Evolutionary conservation across 1,140 invertebrate species (phyloP), one percentile per base, ranked within the genome.

Genomic region (Antheraea pernyi): DNA sequence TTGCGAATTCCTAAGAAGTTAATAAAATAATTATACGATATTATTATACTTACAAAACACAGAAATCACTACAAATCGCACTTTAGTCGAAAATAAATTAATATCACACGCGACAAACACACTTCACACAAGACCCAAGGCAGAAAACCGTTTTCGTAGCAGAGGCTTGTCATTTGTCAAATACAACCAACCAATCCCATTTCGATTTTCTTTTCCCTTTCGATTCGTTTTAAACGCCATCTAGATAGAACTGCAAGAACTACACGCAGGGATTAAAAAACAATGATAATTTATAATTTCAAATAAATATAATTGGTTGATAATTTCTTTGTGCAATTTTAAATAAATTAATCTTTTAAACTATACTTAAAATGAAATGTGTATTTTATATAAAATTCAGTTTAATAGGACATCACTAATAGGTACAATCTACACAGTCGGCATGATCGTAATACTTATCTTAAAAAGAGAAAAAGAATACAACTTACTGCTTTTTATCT

Each of bases 81-180:
- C 86, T 87, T 83, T 79, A 62, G 72, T 83, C 73, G 73, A 68
- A 75, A 78, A 84, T 85, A 82, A 81, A 83, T 67, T 19, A 48
- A 42, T 89, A 81, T 73, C 87, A 89, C 88, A 82, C 87, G 86
- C 84, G 70, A 80, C 79, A 86, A 84, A 83, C 83, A 86, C 88
- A 89, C 81, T 86, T 80, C 83, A 88, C 86, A 82, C 85, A 87
- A 86, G 89, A 90, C 87, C 76, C 83, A 74, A 89, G 85, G 80
- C 86, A 91, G 84, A 91, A 88, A 90, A 89, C 88, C 84, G 88
- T 89, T 91, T 85, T 87, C 84, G 86, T 84, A 84, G 86, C 78
- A 87, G 83, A 83, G 81, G 81, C 82, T 86, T 61, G 53, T 30
- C 53, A 59, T 48, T 42, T 39, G 63, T 42, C 78, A 85, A 85